These are phyloP conservation scores for Cataglyphis hispanica DNA, from an alignment of 1,140 invertebrate genomes.

Conservation along the genomic window DNA sequence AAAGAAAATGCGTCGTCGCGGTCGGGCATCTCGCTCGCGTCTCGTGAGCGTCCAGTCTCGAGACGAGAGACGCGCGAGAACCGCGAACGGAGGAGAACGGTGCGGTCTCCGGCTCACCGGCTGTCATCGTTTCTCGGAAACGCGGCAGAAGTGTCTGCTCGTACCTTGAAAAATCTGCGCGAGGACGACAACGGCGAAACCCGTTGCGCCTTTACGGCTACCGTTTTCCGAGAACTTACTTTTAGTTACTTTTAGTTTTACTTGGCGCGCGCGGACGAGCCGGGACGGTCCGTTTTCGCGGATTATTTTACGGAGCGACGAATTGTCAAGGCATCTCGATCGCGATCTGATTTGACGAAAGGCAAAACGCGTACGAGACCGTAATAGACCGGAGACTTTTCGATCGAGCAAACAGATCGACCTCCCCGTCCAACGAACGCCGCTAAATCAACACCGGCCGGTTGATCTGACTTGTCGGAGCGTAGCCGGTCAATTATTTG, in stretches of 20 bases:
- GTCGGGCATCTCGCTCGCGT: background rate
- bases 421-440: constrained; percentile 72
- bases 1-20: constrained; percentile 22
- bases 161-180: constrained; percentile 72
- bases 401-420: constrained; percentile 66
- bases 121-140: constrained; percentile 78
- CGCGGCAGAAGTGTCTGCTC: constrained; percentile 71
- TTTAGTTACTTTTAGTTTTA: constrained; percentile 54
- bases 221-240: constrained; percentile 73
- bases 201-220: constrained; percentile 76
- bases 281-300: background rate
- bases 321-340: background rate
- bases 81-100: constrained; percentile 43
- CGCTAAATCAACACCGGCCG: constrained; percentile 84
- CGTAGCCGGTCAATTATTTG: constrained; percentile 84
- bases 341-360: background rate
- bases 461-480: constrained; percentile 76
- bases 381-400: constrained; percentile 56
- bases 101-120: constrained; percentile 35
- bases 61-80: constrained; percentile 24
- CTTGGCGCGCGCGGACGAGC: background rate
- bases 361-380: constrained; percentile 1
- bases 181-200: constrained; percentile 64
- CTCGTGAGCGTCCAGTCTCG: constrained; percentile 35
- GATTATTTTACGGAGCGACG: background rate